A percentile compares a stretch with the other conserved stretches of the same genome.
Evolutionary conservation across 2,888 invertebrate genomes (phyloP).

Genomic region (Hyposoter dolosus): DNA sequence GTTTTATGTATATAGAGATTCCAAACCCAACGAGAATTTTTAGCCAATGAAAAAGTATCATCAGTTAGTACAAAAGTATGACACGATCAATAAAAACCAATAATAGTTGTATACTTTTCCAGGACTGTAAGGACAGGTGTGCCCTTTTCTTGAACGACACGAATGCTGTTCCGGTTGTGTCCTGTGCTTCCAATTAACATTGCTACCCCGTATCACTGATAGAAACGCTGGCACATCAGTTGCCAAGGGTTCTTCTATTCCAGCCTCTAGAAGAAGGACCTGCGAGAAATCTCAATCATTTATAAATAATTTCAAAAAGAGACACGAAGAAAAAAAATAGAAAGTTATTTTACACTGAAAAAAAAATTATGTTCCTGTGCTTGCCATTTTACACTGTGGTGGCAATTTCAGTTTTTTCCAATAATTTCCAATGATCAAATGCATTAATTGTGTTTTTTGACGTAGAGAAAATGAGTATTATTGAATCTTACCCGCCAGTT

Average conservation of each 20-base stretch:
- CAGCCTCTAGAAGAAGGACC: constrained; percentile 89
- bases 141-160: constrained; percentile 87
- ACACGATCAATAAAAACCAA: too few species aligned
- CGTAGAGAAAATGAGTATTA: neutral
- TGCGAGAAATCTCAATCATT: constrained; percentile 73
- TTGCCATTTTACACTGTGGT: too few species aligned
- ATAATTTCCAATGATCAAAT: neutral
- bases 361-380: too few species aligned
- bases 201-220: constrained; percentile 83
- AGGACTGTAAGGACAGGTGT: constrained; percentile 88
- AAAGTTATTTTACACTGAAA: too few species aligned
- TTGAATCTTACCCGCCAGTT: constrained; percentile 73
- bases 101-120: constrained; percentile 85
- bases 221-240: constrained; percentile 89
- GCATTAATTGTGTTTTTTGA: neutral
- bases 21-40: too few species aligned
- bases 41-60: too few species aligned
- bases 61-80: too few species aligned
- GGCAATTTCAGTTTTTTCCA: neutral
- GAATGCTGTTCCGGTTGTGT: constrained; percentile 88
- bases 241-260: constrained; percentile 88
- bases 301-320: neutral
- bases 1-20: too few species aligned
- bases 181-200: constrained; percentile 90
- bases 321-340: too few species aligned